Evolutionary conservation across 2,113 vertebrate species (phyloP), one percentile per base, ranked within the genome.

Genomic region (Pimephales promelas): DNA sequence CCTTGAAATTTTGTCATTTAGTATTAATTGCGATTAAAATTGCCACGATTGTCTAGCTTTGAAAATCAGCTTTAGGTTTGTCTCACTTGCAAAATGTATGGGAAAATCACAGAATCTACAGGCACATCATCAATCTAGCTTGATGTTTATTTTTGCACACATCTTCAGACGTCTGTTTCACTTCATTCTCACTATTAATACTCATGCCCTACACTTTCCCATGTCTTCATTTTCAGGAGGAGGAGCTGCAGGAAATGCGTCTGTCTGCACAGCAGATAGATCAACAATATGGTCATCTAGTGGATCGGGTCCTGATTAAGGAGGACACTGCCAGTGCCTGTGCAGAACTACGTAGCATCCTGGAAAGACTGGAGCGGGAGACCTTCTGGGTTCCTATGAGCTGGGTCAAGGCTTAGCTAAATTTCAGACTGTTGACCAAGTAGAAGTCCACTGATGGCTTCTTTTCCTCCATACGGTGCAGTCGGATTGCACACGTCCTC

Each of bases 221-320:
- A 52, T 26, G 14, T 62, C 54, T 72, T 7, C 18, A 18, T 66
- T 28, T 45, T 73, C 89, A 99, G 97, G 96, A 96, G 24, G 96
- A 98, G 86, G 95, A 98, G 78, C 92, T 97, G 45, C 95, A 96
- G 86, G 97, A 99, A 91, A 96, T 98, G 93, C 92, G 94, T 14
- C 93, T 96, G 86, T 97, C 97, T 0, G 97, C 97, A 11, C 86
- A 93, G 57, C 96, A 97, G 92, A 96, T 97, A 1, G 97, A 98
- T 73, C 95, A 97, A 89, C 95, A 95, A 88, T 98, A 96, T 0
- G 97, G 97, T 68, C 97, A 98, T 87, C 91, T 97, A 89, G 96
- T 96, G 75, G 97, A 99, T 80, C 91, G 94, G 0, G 90, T 97
- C 14, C 90, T 99, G 88, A 94, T 97, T 84, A 97, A 95, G 85